Base-by-base conservation (phyloP, 1,140 invertebrate genomes). In the Aphis craccivora region DNA sequence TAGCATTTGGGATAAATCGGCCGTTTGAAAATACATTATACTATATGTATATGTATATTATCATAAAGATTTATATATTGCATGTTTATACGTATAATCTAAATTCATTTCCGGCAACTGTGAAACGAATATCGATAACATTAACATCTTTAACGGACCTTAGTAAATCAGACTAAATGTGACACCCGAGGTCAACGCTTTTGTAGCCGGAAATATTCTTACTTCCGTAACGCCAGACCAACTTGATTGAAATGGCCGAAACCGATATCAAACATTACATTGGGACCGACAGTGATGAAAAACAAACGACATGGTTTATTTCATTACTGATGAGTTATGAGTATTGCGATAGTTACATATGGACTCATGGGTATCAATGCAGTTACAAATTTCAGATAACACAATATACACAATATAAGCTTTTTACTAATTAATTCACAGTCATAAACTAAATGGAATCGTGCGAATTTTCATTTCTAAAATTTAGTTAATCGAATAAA, bases 201-300 rank as follows among this genome's bases (percentile, higher is more conserved):
- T 25, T 43, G 37, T 84, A 25, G 11, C 83, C 37, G 83, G 37
- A 83, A 84, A 84, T 84, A 25, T 40, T 84, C 37, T 83, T 37
- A 83, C 37, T 83, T 83, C 81, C 81, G 81, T 83, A 22, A 83
- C 35, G 37, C n/a, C 22, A 81, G 35, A 81, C n/a, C 81, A 20
- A 37, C 81, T 37, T 37, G 81, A 83, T 89, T 91, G 18, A 53
- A 94, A 96, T 95, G 94, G 20, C 20, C 8, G 20, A 60, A 40
- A 43, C n/a, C 11, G n/a, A 76, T 76, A 76, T 76, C 60, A 76
- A n/a, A n/a, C 18, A 76, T 5, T 18, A 30, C 4, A 76, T n/a
- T n/a, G 5, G 60, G n/a, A 76, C 60, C n/a, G n/a, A 67, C 60
- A 14, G 30, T n/a, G 30, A 67, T 76, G 22, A n/a, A 76, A 76